Evolutionary conservation across 2,888 invertebrate genomes (phyloP).

Genomic region (Celastrina argiolus): DNA sequence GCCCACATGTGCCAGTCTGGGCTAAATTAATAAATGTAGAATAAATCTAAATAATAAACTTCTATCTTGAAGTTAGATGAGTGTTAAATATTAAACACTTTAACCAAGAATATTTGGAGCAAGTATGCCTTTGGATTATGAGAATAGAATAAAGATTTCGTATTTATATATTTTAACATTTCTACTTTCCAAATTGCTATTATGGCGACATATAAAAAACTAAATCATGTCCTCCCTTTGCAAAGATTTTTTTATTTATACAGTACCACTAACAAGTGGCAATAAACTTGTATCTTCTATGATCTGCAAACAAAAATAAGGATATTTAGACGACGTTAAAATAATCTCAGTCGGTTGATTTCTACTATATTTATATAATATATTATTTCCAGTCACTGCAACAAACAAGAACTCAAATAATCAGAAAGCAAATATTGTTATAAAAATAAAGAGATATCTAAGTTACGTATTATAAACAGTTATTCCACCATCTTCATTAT

Average conservation of each 20-base stretch:
- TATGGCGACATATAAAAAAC: too few relatives aligned
- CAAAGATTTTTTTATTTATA: background rate
- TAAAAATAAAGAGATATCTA: constrained; percentile 4
- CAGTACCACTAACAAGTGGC: background rate
- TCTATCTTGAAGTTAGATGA: too few relatives aligned
- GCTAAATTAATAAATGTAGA: too few relatives aligned
- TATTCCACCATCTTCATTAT: background rate
- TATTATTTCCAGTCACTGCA: background rate
- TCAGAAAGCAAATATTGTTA: constrained; percentile 15
- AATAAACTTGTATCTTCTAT: background rate
- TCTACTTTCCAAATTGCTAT: too few relatives aligned
- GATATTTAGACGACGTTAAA: background rate
- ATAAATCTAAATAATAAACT: too few relatives aligned
- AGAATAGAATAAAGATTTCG: too few relatives aligned
- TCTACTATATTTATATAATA: background rate
- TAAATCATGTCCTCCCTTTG: background rate
- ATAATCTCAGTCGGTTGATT: background rate
- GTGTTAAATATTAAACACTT: too few relatives aligned
- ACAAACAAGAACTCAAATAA: constrained; percentile 9
- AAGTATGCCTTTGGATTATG: too few relatives aligned
- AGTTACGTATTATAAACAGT: background rate
- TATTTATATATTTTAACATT: too few relatives aligned
- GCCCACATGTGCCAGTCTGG: too few relatives aligned
- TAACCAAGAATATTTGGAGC: too few relatives aligned
- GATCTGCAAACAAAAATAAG: background rate